Conservation (phyloP, 1,140 invertebrate genomes). For the Orchesella cincta region DNA sequence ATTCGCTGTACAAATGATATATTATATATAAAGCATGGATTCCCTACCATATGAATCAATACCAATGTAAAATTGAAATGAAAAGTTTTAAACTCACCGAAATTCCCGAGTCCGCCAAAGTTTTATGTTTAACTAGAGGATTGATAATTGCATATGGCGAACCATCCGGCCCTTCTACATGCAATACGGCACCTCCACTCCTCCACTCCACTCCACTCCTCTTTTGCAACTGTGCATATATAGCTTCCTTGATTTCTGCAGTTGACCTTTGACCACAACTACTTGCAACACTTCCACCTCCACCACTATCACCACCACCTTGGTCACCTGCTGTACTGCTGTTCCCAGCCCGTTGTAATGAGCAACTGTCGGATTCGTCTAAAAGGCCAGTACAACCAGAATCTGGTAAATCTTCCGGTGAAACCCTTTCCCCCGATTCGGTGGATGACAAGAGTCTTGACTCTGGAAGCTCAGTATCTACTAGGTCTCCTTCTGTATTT, state of each 20-base stretch:
- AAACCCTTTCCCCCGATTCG: not conserved
- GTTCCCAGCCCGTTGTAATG: conserved; percentile 7
- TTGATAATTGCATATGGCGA: conserved; percentile 43
- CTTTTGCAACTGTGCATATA: conserved; percentile 7
- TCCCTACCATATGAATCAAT: not conserved
- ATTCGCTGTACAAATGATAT: not conserved
- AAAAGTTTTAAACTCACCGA: conserved; percentile 20
- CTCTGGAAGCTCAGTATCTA: conserved; percentile 14
- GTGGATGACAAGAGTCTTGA: conserved; percentile 29
- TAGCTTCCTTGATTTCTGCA: not conserved
- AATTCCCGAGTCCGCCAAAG: conserved; percentile 45
- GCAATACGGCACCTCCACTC: not conserved
- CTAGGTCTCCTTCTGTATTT: conserved; percentile 18
- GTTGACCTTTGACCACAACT: conserved; percentile 23
- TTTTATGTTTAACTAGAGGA: conserved; percentile 42
- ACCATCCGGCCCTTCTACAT: conserved; percentile 18
- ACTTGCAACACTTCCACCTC: conserved; percentile 16
- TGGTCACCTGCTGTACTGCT: conserved; percentile 1
- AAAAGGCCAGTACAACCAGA: conserved; percentile 41
- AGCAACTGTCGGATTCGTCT: conserved; percentile 30
- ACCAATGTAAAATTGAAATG: not conserved
- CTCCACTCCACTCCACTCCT: conserved; percentile 15
- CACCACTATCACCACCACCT: not conserved
- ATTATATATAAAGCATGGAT: not conserved
- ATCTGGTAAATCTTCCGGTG: conserved; percentile 31